Conservation (phyloP, 37 sponge, comb jelly and placozoan genomes). For the Ianthella basta region DNA sequence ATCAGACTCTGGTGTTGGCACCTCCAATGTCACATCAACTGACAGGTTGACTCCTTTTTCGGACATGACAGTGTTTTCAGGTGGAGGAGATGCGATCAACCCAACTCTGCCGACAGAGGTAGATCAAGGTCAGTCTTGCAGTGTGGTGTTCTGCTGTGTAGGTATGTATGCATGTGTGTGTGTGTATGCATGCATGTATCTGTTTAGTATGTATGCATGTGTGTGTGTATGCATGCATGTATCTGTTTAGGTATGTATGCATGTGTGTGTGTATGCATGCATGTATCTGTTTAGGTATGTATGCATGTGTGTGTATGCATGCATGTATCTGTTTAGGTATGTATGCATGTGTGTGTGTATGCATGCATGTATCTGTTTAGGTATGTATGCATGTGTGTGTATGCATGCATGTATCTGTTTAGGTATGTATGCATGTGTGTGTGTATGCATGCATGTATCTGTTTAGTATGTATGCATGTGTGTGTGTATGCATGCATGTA, state of each 20-base stretch:
- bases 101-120: neutral
- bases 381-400: neutral
- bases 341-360: neutral
- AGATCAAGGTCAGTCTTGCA: neutral
- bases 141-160: neutral
- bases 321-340: too few species aligned
- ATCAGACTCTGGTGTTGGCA: constrained; percentile 1
- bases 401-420: too few species aligned
- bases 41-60: constrained; percentile 26
- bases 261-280: neutral
- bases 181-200: constrained; percentile 4
- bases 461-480: neutral
- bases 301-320: too few species aligned
- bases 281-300: too few species aligned
- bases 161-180: neutral
- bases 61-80: constrained; percentile 9
- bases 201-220: neutral
- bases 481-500: neutral
- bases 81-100: neutral
- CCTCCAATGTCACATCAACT: constrained; percentile 1
- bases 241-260: neutral
- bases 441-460: neutral
- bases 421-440: too few species aligned
- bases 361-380: neutral
- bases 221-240: neutral